Conservation (phyloP, 2,113 vertebrate species). For the Tretioscincus oriximinensis region DNA sequence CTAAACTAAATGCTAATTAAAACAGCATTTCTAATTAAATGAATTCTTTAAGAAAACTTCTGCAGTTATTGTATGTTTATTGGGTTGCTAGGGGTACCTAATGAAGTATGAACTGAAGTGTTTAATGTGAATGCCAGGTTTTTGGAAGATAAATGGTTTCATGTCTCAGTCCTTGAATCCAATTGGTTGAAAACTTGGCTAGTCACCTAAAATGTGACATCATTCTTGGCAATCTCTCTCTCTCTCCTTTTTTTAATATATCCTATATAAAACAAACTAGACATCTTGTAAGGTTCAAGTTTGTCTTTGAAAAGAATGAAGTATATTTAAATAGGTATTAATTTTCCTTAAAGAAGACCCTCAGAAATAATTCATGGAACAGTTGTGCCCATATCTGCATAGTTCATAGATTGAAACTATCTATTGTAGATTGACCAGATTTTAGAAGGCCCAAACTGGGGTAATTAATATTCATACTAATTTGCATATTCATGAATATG, state of each 20-base stretch:
- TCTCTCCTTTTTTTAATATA: slow-evolving; percentile 66
- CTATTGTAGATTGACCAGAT: no score
- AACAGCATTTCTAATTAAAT: slow-evolving; percentile 48
- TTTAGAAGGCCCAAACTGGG: no score
- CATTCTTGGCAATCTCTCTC: slow-evolving; percentile 86
- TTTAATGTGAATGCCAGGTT: slow-evolving; percentile 79
- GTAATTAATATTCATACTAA: no score
- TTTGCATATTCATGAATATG: no score
- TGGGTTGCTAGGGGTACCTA: slow-evolving; percentile 88
- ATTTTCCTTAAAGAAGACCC: slow-evolving; percentile 39
- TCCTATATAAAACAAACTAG: slow-evolving; percentile 60
- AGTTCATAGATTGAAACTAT: slow-evolving; percentile 18
- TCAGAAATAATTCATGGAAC: slow-evolving; percentile 23
- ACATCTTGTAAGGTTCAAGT: slow-evolving; percentile 63
- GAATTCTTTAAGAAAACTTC: slow-evolving; percentile 56
- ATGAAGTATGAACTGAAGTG: slow-evolving; percentile 84
- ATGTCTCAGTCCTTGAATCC: slow-evolving; percentile 84
- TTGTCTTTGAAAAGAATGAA: slow-evolving; percentile 49
- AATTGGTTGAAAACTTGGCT: slow-evolving; percentile 83
- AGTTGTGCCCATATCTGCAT: neutral
- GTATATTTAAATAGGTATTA: slow-evolving; percentile 19
- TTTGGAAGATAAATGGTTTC: slow-evolving; percentile 93
- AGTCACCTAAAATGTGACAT: slow-evolving; percentile 83
- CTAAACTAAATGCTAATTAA: slow-evolving; percentile 52
- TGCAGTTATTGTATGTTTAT: slow-evolving; percentile 85